Conservation (phyloP, 2,113 vertebrate genomes). For the Atrichornis clamosus region DNA sequence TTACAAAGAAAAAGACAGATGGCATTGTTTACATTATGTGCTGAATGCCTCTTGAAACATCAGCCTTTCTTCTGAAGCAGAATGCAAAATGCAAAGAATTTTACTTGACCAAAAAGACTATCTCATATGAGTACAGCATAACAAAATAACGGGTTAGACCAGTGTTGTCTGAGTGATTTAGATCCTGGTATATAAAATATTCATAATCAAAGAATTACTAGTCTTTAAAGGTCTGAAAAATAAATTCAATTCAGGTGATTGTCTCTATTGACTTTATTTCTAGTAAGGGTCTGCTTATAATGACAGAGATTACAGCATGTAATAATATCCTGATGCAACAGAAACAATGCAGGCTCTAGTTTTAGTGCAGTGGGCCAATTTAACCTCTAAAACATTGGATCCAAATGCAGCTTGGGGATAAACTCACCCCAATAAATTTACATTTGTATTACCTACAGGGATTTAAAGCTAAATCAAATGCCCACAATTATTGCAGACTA, state of each 20-base stretch:
- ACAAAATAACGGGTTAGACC: neutral
- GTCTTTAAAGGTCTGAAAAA: neutral
- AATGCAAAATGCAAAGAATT: constrained; percentile 49
- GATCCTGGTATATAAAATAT: neutral
- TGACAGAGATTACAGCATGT: neutral
- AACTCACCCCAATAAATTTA: constrained; percentile 61
- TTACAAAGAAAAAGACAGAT: constrained; percentile 64
- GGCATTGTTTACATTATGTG: constrained; percentile 58
- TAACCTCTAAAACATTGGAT: neutral
- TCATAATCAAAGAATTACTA: neutral
- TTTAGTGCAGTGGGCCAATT: neutral
- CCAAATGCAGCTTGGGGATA: neutral
- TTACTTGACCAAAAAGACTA: neutral
- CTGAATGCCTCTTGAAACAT: constrained; percentile 18
- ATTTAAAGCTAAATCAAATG: constrained; percentile 62
- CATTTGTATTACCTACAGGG: constrained; percentile 42
- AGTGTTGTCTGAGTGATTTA: neutral
- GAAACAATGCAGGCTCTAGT: constrained; percentile 7
- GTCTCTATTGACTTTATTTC: neutral
- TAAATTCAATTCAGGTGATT: neutral
- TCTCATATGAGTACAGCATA: neutral
- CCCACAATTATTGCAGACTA: constrained; percentile 43
- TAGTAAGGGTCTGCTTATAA: neutral
- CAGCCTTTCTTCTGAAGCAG: constrained; percentile 6
- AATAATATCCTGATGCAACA: constrained; percentile 20